These are phyloP conservation scores for Formica aserva DNA, from an alignment of 2,888 invertebrate genomes.

Conservation along the genomic window DNA sequence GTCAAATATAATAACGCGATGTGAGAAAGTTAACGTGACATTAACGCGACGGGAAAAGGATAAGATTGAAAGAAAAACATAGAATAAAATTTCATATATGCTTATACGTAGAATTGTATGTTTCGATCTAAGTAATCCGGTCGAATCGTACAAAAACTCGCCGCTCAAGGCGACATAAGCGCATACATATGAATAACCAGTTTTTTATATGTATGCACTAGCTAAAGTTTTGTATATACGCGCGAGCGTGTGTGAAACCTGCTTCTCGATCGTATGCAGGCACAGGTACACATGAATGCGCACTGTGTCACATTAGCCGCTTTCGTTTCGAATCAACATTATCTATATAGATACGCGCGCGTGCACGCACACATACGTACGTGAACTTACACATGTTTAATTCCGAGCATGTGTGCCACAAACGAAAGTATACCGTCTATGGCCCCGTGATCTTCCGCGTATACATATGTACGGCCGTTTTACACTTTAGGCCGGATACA, in stretches of 20 bases:
- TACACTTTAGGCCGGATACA: background rate
- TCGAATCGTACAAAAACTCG: background rate
- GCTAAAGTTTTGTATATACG: background rate
- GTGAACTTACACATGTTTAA: constrained; percentile 14
- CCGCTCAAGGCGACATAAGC: no score
- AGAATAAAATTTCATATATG: background rate
- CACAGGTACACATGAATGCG: background rate
- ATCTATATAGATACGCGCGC: constrained; percentile 7
- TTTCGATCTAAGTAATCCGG: background rate
- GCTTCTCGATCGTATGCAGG: background rate
- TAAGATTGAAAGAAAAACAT: background rate
- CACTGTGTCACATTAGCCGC: background rate
- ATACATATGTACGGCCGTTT: constrained; percentile 2
- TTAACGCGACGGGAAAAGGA: background rate
- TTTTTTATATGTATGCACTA: background rate
- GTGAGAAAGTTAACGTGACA: background rate
- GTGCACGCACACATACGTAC: background rate
- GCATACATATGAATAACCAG: background rate
- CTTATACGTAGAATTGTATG: background rate
- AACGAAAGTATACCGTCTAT: constrained; percentile 69
- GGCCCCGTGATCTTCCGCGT: constrained; percentile 64
- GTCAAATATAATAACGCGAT: background rate
- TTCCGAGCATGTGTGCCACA: constrained; percentile 38
- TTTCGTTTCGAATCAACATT: constrained; percentile 28
- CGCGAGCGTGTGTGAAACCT: background rate